Evolutionary conservation across 2,113 vertebrate species (phyloP).

Genomic region (Thalassarche chlororhynchos): DNA sequence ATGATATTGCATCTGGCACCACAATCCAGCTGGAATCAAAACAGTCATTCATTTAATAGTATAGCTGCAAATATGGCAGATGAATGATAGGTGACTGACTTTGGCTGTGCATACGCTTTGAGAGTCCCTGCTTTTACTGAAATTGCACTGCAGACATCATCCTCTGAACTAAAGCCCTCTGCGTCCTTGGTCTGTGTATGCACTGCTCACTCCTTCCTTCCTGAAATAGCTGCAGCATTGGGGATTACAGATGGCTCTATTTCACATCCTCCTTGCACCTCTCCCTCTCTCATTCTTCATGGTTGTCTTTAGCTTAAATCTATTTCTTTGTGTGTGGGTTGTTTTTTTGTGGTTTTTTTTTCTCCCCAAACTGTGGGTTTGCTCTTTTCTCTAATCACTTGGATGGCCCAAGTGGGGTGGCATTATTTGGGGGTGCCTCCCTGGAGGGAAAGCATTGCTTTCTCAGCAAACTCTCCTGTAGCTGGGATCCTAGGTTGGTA

Average conservation of each 20-base stretch:
- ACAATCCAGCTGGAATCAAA: neutral
- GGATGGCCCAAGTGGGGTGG: neutral
- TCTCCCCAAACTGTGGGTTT: fast-evolving
- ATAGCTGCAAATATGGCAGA: neutral
- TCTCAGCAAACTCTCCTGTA: neutral
- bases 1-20: neutral
- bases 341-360: neutral
- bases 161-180: neutral
- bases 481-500: neutral
- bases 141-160: neutral
- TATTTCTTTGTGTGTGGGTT: neutral
- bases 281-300: neutral
- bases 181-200: neutral
- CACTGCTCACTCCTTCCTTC: neutral
- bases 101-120: neutral
- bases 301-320: neutral
- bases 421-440: neutral
- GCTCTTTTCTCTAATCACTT: neutral
- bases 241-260: neutral
- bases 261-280: neutral
- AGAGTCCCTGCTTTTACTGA: neutral
- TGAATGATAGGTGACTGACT: neutral
- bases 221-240: neutral
- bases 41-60: neutral
- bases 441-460: neutral